A percentile compares a stretch with the other conserved stretches of the same genome.
These are phyloP conservation scores for Drosophila melanosoma DNA, from an alignment of 2,888 invertebrate genomes.

Conservation along the genomic window DNA sequence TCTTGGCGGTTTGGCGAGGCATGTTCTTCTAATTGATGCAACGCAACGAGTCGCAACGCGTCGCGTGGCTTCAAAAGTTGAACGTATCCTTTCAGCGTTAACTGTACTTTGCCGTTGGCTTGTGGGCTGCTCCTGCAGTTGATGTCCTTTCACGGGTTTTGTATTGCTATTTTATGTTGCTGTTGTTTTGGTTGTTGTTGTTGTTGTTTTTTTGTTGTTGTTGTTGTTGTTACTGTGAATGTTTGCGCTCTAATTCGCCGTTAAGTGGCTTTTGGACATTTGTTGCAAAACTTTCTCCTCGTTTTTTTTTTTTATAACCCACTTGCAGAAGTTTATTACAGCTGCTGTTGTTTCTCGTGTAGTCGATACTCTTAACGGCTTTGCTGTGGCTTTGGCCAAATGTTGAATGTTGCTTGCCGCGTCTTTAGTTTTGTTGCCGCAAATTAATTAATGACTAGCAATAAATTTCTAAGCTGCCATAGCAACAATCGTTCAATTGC, in stretches of 20 bases:
- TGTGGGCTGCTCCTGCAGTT: constrained; percentile 28
- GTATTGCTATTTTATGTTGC: constrained; percentile 35
- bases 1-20: neutral
- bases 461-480: constrained; percentile 7
- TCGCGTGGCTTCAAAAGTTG: constrained; percentile 62
- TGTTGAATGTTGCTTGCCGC: constrained; percentile 37
- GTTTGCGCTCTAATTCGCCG: constrained; percentile 75
- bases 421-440: constrained; percentile 37
- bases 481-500: constrained; percentile 11
- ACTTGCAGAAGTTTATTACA: constrained; percentile 27
- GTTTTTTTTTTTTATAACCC: constrained; percentile 4
- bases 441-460: constrained; percentile 59
- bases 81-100: constrained; percentile 68
- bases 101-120: constrained; percentile 59
- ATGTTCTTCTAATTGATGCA: constrained; percentile 47
- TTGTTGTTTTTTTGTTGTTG: constrained; percentile 26
- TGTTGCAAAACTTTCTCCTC: constrained; percentile 64
- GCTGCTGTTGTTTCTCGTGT: constrained; percentile 20
- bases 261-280: constrained; percentile 79
- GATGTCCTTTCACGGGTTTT: constrained; percentile 18
- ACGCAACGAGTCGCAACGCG: constrained; percentile 9
- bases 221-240: constrained; percentile 35
- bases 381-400: constrained; percentile 39
- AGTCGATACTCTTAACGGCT: constrained; percentile 54
- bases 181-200: constrained; percentile 32